These are phyloP conservation scores for Synodontis membranacea DNA, from an alignment of 2,113 vertebrate genomes.

Conservation along the genomic window DNA sequence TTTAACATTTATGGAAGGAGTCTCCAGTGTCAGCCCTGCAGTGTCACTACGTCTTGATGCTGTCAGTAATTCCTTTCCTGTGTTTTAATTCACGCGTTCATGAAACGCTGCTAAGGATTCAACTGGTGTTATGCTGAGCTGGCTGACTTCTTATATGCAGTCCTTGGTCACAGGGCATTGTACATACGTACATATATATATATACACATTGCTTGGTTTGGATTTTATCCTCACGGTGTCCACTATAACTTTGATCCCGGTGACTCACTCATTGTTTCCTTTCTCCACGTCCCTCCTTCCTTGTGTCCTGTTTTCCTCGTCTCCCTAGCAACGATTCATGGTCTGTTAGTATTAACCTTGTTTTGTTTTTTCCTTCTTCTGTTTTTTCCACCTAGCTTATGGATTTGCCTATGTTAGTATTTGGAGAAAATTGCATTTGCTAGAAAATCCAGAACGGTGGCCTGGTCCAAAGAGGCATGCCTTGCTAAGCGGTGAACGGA, in stretches of 20 bases:
- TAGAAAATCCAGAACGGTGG: neutral
- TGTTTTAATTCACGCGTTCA: neutral
- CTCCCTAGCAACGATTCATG: conserved; percentile 11
- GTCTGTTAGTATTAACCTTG: neutral
- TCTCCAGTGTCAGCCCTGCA: neutral
- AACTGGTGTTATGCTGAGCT: neutral
- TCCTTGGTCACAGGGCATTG: neutral
- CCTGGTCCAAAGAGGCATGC: neutral
- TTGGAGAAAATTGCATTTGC: neutral
- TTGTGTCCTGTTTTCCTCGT: neutral
- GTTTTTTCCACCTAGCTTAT: neutral
- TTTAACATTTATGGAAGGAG: neutral
- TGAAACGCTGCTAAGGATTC: neutral
- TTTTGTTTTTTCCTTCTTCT: neutral
- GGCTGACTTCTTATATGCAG: neutral
- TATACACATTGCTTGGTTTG: neutral
- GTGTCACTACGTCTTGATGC: neutral
- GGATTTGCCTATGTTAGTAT: neutral
- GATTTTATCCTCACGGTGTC: neutral
- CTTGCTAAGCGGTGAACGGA: neutral
- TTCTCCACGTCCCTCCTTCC: neutral
- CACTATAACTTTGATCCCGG: neutral
- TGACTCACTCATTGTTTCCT: conserved; percentile 8
- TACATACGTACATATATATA: too few relatives aligned
- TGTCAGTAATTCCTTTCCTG: neutral